A percentile compares a stretch with the other conserved stretches of the same genome.
These are phyloP conservation scores for Diogma glabrata DNA, from an alignment of 2,888 invertebrate species.

Conservation along the genomic window DNA sequence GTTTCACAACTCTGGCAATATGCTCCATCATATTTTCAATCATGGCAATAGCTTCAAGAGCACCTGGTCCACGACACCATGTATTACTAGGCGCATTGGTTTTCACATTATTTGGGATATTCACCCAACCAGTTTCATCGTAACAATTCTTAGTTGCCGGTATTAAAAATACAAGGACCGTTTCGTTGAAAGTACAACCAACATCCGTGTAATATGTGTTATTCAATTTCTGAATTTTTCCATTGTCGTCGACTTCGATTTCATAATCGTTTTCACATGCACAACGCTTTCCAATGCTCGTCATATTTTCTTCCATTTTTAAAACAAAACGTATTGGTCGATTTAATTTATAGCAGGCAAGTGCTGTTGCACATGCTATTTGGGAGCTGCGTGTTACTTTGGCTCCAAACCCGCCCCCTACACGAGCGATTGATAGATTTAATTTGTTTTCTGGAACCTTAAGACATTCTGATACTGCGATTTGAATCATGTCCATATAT, in stretches of 20 bases:
- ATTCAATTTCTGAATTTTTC: constrained; percentile 52
- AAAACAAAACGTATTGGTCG: constrained; percentile 51
- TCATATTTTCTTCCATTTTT: constrained; percentile 52
- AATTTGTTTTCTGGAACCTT: constrained; percentile 45
- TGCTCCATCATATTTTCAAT: constrained; percentile 56
- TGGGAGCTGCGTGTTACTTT: constrained; percentile 50
- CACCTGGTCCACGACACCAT: constrained; percentile 40
- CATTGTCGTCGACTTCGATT: constrained; percentile 47
- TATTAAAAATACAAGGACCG: constrained; percentile 30
- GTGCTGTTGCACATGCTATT: constrained; percentile 48
- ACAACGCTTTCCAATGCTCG: constrained; percentile 45
- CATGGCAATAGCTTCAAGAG: constrained; percentile 47
- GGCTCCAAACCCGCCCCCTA: constrained; percentile 58
- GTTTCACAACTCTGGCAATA: constrained; percentile 42
- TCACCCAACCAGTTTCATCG: constrained; percentile 44
- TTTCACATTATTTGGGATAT: constrained; percentile 35
- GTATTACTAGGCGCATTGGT: constrained; percentile 55
- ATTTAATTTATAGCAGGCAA: constrained; percentile 46
- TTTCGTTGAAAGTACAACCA: constrained; percentile 42
- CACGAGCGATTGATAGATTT: constrained; percentile 47
- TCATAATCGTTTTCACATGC: constrained; percentile 44
- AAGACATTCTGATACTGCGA: constrained; percentile 41
- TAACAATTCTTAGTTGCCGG: constrained; percentile 44
- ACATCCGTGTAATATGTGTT: constrained; percentile 41
- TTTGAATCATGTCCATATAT: constrained; percentile 44